phyloP scores from a whole-genome alignment of 2,888 invertebrate genomes.

The Tenthredo amoena region DNA sequence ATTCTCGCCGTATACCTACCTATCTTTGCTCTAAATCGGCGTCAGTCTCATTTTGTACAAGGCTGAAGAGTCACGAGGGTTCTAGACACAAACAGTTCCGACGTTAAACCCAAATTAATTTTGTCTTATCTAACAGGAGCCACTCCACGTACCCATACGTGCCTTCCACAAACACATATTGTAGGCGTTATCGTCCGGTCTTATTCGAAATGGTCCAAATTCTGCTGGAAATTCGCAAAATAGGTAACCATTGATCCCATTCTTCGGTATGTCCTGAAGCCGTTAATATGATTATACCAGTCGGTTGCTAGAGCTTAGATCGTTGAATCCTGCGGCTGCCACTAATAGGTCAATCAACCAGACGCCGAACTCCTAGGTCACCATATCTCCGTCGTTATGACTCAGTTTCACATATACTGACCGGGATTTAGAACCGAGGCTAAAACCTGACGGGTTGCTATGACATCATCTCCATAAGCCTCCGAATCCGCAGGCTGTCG shows the following conservation, averaged over 20 bases:
- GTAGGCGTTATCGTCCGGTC: not conserved
- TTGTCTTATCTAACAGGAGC: slow-evolving; percentile 18
- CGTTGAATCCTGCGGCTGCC: not conserved
- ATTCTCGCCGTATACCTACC: not conserved
- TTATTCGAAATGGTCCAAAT: not conserved
- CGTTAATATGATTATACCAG: not conserved
- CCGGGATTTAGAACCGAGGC: not conserved
- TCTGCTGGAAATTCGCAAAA: not conserved
- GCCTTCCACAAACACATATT: not conserved
- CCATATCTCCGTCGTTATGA: not conserved
- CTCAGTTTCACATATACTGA: not conserved
- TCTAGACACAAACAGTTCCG: not conserved
- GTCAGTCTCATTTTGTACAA: not conserved
- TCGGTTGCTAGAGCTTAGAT: not conserved
- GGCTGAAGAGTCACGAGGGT: not conserved
- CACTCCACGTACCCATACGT: slow-evolving; percentile 6
- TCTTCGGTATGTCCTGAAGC: not conserved
- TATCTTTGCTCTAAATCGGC: not conserved
- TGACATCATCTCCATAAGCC: slow-evolving; percentile 1
- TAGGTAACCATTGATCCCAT: not conserved
- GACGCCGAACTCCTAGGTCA: not conserved
- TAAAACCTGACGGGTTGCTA: not conserved
- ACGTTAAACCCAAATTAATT: slow-evolving; percentile 13
- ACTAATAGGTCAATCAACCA: slow-evolving; percentile 21
- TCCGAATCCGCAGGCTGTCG: not conserved